Percentiles rank a stretch among this genome's conserved stretches.
Evolutionary conservation across 2,113 vertebrate genomes (phyloP).

Genomic region (Maccullochella peelii): DNA sequence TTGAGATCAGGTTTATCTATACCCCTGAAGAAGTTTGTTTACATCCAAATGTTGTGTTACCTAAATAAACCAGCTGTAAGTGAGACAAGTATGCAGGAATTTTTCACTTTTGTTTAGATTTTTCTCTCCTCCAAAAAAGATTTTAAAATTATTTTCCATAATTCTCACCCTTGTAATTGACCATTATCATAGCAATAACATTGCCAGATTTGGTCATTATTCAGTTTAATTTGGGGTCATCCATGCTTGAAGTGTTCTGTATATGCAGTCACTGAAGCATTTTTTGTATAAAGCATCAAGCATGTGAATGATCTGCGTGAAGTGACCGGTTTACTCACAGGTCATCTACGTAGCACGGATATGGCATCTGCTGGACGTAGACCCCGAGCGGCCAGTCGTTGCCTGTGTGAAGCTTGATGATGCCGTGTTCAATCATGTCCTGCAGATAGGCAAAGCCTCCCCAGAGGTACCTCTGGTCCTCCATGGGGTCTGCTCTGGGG

Average conservation of each 20-base stretch:
- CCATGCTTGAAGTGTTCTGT: background rate
- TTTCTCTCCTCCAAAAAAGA: background rate
- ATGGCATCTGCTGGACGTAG: conserved; percentile 98
- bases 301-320: background rate
- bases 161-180: background rate
- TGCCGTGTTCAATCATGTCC: conserved; percentile 96
- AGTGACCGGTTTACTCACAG: conserved; percentile 85
- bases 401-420: conserved; percentile 89
- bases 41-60: background rate
- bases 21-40: background rate
- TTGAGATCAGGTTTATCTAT: too few relatives aligned
- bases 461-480: conserved; percentile 96
- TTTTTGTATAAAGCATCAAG: background rate
- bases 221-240: background rate
- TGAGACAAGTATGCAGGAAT: background rate
- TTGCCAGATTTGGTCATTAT: background rate
- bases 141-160: too few relatives aligned
- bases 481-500: conserved; percentile 93
- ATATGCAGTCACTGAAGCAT: background rate
- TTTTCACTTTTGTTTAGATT: background rate
- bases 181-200: background rate
- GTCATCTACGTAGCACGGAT: conserved; percentile 98
- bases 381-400: conserved; percentile 88
- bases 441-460: conserved; percentile 97
- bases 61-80: background rate